phyloP scores from a whole-genome alignment of 2,888 invertebrate genomes.

The Pharmacophagus antenor region DNA sequence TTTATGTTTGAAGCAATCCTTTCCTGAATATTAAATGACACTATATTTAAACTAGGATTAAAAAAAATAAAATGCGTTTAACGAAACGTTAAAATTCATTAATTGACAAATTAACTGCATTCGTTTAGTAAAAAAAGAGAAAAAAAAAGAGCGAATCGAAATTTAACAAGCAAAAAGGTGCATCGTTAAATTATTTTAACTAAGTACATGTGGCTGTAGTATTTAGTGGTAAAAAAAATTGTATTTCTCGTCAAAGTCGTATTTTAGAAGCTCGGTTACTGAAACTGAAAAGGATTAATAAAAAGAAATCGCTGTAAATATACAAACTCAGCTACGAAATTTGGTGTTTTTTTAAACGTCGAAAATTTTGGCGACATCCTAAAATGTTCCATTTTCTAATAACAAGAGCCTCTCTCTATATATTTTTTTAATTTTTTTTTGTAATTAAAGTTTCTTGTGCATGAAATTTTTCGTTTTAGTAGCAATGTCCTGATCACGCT shows the following conservation, averaged over 20 bases:
- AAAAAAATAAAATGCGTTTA: no score
- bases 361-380: background rate
- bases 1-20: no score
- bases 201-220: constrained; percentile 18
- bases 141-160: constrained; percentile 1
- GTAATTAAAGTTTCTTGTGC: background rate
- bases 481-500: background rate
- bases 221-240: constrained; percentile 2
- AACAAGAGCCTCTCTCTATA: background rate
- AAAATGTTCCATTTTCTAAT: constrained; percentile 5
- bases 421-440: background rate
- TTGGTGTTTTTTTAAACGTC: background rate
- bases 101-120: background rate
- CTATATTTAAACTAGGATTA: no score
- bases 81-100: no score
- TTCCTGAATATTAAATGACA: no score
- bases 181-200: constrained; percentile 10
- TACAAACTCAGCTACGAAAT: background rate
- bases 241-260: constrained; percentile 19
- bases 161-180: constrained; percentile 4
- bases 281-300: background rate
- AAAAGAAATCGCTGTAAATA: constrained; percentile 4
- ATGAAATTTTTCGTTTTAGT: background rate
- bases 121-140: background rate
- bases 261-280: constrained; percentile 3